Conservation (phyloP, 2,888 invertebrate genomes). For the Hymenopus coronatus region DNA sequence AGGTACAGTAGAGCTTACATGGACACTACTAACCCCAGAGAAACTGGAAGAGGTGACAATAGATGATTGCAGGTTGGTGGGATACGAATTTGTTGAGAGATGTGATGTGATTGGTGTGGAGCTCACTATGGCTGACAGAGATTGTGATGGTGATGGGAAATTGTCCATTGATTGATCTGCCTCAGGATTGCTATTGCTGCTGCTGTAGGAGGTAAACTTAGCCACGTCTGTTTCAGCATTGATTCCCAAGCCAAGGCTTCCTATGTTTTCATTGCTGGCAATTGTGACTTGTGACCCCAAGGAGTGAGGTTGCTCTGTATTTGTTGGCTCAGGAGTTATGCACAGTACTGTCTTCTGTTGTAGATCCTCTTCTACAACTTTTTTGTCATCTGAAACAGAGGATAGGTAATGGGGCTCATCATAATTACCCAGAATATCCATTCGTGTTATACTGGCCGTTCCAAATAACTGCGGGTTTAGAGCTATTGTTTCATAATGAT, state of each 20-base stretch:
- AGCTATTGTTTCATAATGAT: not conserved
- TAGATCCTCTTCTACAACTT: not conserved
- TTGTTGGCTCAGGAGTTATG: conserved; percentile 22
- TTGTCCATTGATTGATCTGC: not conserved
- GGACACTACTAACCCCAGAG: conserved; percentile 17
- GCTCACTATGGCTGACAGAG: not conserved
- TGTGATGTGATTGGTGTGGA: conserved; percentile 27
- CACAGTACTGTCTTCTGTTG: conserved; percentile 22
- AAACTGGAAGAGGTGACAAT: conserved; percentile 27
- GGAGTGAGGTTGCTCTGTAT: not conserved
- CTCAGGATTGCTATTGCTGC: not conserved
- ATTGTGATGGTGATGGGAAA: not conserved
- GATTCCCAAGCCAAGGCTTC: not conserved
- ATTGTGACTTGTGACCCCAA: conserved; percentile 13
- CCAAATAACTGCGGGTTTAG: not conserved
- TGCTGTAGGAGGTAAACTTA: not conserved
- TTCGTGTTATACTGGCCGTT: not conserved
- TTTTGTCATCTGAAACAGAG: not conserved
- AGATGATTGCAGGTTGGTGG: conserved; percentile 25
- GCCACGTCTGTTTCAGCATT: not conserved
- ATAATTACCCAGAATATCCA: not conserved
- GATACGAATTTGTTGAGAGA: not conserved
- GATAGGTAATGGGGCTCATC: not conserved
- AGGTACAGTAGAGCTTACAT: conserved; percentile 12
- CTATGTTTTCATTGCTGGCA: not conserved